These are phyloP conservation scores for Zoanthus sansibaricus DNA, from an alignment of 92 coral and sea anemone genomes.

Conservation along the genomic window DNA sequence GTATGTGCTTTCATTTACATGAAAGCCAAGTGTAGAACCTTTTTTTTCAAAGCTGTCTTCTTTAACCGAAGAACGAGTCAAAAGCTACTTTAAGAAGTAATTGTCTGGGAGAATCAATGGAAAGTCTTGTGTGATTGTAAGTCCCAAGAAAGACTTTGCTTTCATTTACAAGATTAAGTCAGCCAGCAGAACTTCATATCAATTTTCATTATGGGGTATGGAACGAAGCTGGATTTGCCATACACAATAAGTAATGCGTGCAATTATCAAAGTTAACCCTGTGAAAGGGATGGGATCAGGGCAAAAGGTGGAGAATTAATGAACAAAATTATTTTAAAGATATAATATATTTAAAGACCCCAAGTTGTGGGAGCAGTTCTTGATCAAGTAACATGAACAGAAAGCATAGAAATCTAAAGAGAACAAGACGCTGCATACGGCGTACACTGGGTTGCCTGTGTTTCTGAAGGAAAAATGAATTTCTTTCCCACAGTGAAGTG, in stretches of 20 bases:
- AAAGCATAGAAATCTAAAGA: too few relatives aligned
- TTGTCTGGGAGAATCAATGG: conserved; percentile 71
- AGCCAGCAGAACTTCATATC: conserved; percentile 47
- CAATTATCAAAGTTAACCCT: not conserved
- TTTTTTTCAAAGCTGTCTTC: conserved; percentile 60
- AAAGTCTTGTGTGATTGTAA: conserved; percentile 59
- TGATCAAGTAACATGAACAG: not conserved
- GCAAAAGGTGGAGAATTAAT: not conserved
- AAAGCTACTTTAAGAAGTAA: conserved; percentile 52
- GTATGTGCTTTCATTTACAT: conserved; percentile 66
- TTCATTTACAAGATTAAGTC: conserved; percentile 67
- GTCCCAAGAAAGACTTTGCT: conserved; percentile 61
- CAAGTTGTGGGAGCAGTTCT: not conserved
- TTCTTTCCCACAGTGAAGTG: too few relatives aligned
- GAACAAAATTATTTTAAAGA: not conserved
- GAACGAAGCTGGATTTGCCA: conserved; percentile 60
- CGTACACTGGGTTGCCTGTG: too few relatives aligned
- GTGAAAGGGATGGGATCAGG: not conserved
- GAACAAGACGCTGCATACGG: too few relatives aligned
- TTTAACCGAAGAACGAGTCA: conserved; percentile 45
- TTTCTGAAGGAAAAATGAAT: too few relatives aligned
- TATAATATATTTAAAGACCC: not conserved
- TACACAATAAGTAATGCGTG: conserved; percentile 24
- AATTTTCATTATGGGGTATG: conserved; percentile 60
- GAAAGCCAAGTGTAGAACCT: conserved; percentile 45